A percentile compares a stretch with the other conserved stretches of the same genome.
phyloP scores from a whole-genome alignment of 1,140 invertebrate genomes.

The Leptestheria dahalacensis region DNA sequence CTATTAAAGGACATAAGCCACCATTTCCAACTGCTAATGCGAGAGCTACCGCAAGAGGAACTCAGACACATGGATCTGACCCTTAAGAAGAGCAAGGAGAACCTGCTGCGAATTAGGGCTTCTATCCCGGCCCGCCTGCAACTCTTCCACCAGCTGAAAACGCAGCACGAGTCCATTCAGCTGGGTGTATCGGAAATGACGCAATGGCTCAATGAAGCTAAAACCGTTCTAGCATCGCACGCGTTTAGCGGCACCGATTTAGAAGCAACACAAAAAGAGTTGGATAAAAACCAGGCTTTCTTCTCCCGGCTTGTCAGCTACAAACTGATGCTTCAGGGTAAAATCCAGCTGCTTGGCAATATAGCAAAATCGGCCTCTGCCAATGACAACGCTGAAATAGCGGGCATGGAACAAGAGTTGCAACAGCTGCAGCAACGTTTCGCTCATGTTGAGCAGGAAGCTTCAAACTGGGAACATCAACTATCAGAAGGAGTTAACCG shows the following conservation, averaged over 20 bases:
- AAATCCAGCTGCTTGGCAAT: constrained; percentile 82
- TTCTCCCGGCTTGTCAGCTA: constrained; percentile 78
- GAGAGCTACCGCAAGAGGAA: constrained; percentile 74
- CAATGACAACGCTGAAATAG: constrained; percentile 24
- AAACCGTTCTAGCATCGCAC: constrained; percentile 46
- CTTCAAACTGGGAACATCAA: constrained; percentile 56
- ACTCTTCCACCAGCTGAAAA: constrained; percentile 62
- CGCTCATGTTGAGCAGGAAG: constrained; percentile 47
- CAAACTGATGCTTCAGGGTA: constrained; percentile 82
- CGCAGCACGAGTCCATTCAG: constrained; percentile 80
- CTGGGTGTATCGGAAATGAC: constrained; percentile 68
- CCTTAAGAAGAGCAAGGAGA: constrained; percentile 73
- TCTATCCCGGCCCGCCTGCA: constrained; percentile 62
- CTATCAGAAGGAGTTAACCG: constrained; percentile 60
- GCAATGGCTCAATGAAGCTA: constrained; percentile 69
- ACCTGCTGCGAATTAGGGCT: constrained; percentile 61
- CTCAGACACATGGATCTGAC: constrained; percentile 78
- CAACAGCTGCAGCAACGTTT: constrained; percentile 69
- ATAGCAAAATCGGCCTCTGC: constrained; percentile 52
- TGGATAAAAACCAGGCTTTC: constrained; percentile 71
- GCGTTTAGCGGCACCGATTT: constrained; percentile 45
- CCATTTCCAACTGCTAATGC: constrained; percentile 76
- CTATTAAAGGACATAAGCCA: constrained; percentile 76
- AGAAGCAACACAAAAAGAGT: constrained; percentile 50
- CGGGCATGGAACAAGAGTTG: constrained; percentile 51